phyloP scores from a whole-genome alignment of 2,888 invertebrate genomes.

The Trisateles emortualis region DNA sequence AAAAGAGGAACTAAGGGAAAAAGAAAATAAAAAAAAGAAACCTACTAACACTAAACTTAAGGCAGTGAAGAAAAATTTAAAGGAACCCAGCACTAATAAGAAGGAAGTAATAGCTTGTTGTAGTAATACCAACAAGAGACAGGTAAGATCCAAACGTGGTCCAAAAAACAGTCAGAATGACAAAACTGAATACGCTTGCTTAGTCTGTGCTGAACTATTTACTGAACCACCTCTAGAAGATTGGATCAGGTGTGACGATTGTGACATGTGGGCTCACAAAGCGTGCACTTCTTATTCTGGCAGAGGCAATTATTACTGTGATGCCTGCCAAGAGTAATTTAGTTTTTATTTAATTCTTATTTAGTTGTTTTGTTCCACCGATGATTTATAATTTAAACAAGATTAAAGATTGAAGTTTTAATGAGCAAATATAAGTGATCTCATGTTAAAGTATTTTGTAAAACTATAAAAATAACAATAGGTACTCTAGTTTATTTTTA shows the following conservation, averaged over 20 bases:
- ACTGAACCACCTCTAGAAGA: conserved; percentile 28
- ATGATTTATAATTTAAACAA: conserved; percentile 16
- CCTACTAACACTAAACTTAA: conserved; percentile 9
- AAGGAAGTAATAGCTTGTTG: background rate
- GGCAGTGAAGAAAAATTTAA: conserved; percentile 8
- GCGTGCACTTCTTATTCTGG: conserved; percentile 26
- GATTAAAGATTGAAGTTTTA: conserved; percentile 11
- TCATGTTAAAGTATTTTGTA: conserved; percentile 10
- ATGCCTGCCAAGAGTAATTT: conserved; percentile 2
- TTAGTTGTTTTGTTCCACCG: conserved; percentile 17
- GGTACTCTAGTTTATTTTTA: conserved; percentile 2
- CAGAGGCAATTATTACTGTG: conserved; percentile 22
- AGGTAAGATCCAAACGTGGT: conserved; percentile 9
- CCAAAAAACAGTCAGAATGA: conserved; percentile 15
- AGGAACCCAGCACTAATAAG: background rate
- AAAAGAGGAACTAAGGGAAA: conserved; percentile 31
- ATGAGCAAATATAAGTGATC: conserved; percentile 9
- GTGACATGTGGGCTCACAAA: conserved; percentile 26
- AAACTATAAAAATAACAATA: conserved; percentile 5
- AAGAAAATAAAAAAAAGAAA: conserved; percentile 14
- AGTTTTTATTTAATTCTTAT: background rate
- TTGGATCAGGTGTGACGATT: conserved; percentile 35
- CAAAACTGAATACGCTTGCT: conserved; percentile 15
- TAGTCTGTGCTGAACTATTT: conserved; percentile 17
- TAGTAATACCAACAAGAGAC: conserved; percentile 13